Evolutionary conservation across 23 tunicate species (phyloP), one percentile per base, ranked within the genome.

Genomic region (Styela plicata): DNA sequence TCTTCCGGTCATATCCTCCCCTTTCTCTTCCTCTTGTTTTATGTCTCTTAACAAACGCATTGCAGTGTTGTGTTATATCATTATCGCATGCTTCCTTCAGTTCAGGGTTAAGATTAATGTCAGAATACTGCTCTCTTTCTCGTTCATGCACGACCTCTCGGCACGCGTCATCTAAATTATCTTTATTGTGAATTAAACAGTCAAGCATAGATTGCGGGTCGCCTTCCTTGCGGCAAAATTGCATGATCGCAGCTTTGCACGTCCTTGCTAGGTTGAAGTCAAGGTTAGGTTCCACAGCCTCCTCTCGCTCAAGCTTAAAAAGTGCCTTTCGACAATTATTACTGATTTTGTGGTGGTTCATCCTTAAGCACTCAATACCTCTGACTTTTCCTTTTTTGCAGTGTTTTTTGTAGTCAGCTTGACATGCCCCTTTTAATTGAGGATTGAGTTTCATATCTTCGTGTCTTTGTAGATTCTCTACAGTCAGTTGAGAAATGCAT

Each of bases 401-500:
- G 16, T 68, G 63, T 20, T 61, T 69, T 52, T 84, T 32, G 1
- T 61, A 63, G 74, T 95, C 99, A 22, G 29, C 27, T 34, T 69
- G 73, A 36, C 99, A 95, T 34, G 62, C 69, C 27, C 80, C 63
- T 20, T 75, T 64, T 81, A 95, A 28, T 27, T 73, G 79, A 1
- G 99, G 99, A 37, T 89, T 84, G 2, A 95, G 75, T 63, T 87
- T 81, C 36, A 95, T 95, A 80, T 95, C 94, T 69, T 90, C 86
- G 68, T 88, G 93, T 86, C 87, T 87, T 37, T 84, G 82, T 16
- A 93, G 63, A 20, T 88, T 93, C 52, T 93, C 98, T 20, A 88
- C 76, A 0, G 84, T 88, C n/a, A 94, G 74, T 77, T 94, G 86
- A 0, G 35, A 88, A 17, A 69, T 69, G 57, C 98, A 94, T 24